Percentiles rank a stretch among this genome's conserved stretches.
phyloP scores from a whole-genome alignment of 2,888 invertebrate genomes.

The Drosophila gaucha region DNA sequence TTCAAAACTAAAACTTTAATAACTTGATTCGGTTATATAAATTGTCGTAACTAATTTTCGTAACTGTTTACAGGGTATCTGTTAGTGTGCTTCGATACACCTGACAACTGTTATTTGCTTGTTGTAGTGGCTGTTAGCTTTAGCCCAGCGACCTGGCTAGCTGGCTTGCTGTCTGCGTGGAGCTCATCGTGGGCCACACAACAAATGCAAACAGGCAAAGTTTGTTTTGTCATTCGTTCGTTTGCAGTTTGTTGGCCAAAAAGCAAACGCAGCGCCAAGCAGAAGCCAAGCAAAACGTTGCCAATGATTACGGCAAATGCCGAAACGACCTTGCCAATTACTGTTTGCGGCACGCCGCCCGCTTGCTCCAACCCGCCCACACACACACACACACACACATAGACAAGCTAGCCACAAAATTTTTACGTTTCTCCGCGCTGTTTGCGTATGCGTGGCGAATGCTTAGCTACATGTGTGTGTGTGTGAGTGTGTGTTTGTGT shows the following conservation, averaged over 20 bases:
- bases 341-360: slow-evolving; percentile 47
- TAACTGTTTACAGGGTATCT: slow-evolving; percentile 4
- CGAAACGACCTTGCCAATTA: slow-evolving; percentile 84
- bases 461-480: slow-evolving; percentile 35
- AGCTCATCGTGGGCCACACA: slow-evolving; percentile 47
- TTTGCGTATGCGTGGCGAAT: slow-evolving; percentile 63
- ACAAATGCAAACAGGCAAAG: slow-evolving; percentile 68
- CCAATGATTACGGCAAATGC: slow-evolving; percentile 81
- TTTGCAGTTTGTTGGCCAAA: slow-evolving; percentile 57
- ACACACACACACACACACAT: background rate
- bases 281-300: slow-evolving; percentile 64
- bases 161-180: background rate
- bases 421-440: slow-evolving; percentile 39
- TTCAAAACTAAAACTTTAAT: no score
- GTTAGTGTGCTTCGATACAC: rapidly evolving
- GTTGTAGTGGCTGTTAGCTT: slow-evolving; percentile 9
- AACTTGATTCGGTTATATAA: no score
- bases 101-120: background rate
- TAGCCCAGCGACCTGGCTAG: background rate
- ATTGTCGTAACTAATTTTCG: no score
- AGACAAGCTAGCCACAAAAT: slow-evolving; percentile 8
- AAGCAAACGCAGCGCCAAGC: slow-evolving; percentile 55
- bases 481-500: slow-evolving; percentile 16
- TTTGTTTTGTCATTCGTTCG: slow-evolving; percentile 61
- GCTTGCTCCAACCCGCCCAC: background rate